phyloP scores from a whole-genome alignment of 2,888 invertebrate genomes.

The Anodontia alba region DNA sequence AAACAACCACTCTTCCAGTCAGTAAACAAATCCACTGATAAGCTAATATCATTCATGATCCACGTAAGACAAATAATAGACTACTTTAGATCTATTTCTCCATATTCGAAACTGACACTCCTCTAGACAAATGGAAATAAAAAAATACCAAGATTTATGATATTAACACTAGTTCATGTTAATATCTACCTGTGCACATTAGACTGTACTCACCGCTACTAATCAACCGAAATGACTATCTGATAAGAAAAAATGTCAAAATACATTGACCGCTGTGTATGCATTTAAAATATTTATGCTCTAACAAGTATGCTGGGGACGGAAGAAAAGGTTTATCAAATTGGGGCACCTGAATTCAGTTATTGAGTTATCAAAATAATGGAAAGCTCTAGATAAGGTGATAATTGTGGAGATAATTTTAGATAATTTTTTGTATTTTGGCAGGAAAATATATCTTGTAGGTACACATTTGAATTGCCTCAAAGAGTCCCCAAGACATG shows the following conservation, averaged over 20 bases:
- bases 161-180: slow-evolving; percentile 1
- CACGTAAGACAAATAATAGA: slow-evolving; percentile 5
- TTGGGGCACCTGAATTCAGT: background rate
- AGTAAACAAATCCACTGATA: slow-evolving; percentile 6
- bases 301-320: background rate
- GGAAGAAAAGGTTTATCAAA: slow-evolving; percentile 11
- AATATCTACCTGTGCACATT: slow-evolving; percentile 15
- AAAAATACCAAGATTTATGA: slow-evolving; percentile 2
- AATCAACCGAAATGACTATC: slow-evolving; percentile 1
- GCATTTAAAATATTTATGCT: background rate
- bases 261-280: slow-evolving; percentile 17
- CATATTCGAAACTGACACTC: slow-evolving; percentile 9
- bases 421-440: no score
- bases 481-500: no score
- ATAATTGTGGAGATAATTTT: no score
- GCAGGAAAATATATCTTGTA: no score
- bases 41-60: background rate
- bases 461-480: no score
- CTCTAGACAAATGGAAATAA: background rate
- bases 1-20: slow-evolving; percentile 4
- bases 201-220: background rate
- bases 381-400: no score
- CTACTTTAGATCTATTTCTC: background rate
- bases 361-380: slow-evolving; percentile 11
- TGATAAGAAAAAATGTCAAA: slow-evolving; percentile 15